Evolutionary conservation across 2,797 vertebrate genomes (phyloP).

Genomic region (Ceryle rudis): DNA sequence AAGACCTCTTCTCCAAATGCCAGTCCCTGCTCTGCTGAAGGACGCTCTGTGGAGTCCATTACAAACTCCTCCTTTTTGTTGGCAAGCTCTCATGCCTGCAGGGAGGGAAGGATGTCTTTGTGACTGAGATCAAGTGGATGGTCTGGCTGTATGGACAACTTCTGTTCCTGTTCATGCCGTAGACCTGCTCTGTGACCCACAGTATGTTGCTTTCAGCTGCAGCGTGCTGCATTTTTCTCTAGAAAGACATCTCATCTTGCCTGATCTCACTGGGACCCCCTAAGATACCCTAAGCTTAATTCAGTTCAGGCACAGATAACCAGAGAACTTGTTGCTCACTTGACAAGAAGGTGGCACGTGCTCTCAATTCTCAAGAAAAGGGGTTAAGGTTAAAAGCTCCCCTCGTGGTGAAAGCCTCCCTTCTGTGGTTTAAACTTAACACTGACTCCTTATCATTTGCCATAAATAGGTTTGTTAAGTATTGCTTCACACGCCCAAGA

Average conservation of each 20-base stretch:
- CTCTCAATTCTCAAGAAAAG: neutral
- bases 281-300: neutral
- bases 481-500: neutral
- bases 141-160: neutral
- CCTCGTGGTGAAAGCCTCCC: neutral
- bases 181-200: neutral
- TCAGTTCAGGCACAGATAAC: neutral
- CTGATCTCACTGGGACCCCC: neutral
- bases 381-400: neutral
- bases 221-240: rapidly evolving
- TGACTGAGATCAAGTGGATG: neutral
- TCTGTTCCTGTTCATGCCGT: neutral
- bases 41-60: neutral
- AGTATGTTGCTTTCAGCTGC: neutral
- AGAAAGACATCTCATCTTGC: neutral
- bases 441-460: neutral
- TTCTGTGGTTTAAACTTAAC: neutral
- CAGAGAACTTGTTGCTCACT: neutral
- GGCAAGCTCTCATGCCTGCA: neutral
- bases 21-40: neutral
- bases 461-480: slow-evolving; percentile 31
- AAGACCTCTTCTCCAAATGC: neutral
- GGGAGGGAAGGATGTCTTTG: neutral
- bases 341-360: neutral
- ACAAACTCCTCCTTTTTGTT: neutral